Evolutionary conservation across 2,113 vertebrate genomes (phyloP).

Genomic region (Rhagologus leucostigma): DNA sequence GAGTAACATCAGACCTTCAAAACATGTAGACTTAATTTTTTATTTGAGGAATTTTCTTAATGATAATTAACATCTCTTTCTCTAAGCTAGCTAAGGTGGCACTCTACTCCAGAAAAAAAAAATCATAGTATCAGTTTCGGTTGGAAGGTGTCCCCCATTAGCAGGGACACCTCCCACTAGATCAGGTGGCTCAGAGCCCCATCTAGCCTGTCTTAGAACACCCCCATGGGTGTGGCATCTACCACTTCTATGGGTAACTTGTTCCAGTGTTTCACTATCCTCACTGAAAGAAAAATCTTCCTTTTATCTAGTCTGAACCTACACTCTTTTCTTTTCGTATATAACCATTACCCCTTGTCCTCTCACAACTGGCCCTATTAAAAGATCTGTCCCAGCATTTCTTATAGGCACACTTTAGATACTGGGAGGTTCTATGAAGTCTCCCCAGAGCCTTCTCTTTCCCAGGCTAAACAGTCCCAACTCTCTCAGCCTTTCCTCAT

Average conservation of each 20-base stretch:
- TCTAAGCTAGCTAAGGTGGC: neutral
- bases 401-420: neutral
- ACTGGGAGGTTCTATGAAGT: neutral
- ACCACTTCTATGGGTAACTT: neutral
- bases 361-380: neutral
- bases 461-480: neutral
- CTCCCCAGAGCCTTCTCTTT: neutral
- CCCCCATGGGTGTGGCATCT: neutral
- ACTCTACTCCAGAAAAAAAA: neutral
- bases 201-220: neutral
- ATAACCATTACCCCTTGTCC: neutral
- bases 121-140: neutral
- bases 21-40: rapidly evolving
- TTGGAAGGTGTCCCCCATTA: neutral
- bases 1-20: rapidly evolving
- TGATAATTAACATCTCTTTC: neutral
- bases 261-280: neutral
- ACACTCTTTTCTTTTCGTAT: neutral
- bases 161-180: neutral
- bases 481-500: neutral
- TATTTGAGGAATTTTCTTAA: neutral
- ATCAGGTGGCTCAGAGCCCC: neutral
- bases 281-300: neutral
- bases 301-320: neutral
- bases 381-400: neutral